Percentiles rank a stretch among this genome's conserved stretches.
phyloP scores from a whole-genome alignment of 2,888 invertebrate genomes.

The Metalampra italica region DNA sequence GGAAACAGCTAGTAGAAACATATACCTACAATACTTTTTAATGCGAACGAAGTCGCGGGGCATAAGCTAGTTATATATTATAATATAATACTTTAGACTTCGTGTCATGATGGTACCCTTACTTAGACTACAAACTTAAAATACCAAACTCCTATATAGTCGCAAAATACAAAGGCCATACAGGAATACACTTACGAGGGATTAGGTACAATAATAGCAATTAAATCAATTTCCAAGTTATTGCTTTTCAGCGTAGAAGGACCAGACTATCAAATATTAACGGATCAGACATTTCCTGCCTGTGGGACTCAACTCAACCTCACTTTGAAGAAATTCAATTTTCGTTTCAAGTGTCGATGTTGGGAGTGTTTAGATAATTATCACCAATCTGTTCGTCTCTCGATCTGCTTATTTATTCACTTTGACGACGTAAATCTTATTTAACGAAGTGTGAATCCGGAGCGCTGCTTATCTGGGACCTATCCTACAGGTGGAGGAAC shows the following conservation, averaged over 20 bases:
- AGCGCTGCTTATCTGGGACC: neutral
- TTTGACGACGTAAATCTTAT: conserved; percentile 6
- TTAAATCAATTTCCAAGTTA: neutral
- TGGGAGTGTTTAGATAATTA: conserved; percentile 8
- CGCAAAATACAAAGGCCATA: no score
- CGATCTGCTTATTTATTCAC: conserved; percentile 12
- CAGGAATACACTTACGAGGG: no score
- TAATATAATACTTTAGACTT: no score
- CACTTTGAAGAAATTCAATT: conserved; percentile 10
- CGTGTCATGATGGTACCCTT: no score
- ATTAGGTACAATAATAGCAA: no score
- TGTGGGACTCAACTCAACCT: conserved; percentile 8
- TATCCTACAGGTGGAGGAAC: neutral
- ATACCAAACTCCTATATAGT: no score
- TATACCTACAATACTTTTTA: no score
- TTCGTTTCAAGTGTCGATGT: conserved; percentile 6
- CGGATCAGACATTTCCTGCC: conserved; percentile 7
- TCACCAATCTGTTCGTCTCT: conserved; percentile 5
- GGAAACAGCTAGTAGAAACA: no score
- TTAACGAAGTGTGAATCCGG: conserved; percentile 17
- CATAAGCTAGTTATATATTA: no score
- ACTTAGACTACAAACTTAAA: no score
- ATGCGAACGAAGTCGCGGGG: no score
- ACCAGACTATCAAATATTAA: conserved; percentile 1
- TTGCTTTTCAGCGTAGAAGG: neutral